Conservation (phyloP, 2,888 invertebrate species). For the Anarsia innoxiella region DNA sequence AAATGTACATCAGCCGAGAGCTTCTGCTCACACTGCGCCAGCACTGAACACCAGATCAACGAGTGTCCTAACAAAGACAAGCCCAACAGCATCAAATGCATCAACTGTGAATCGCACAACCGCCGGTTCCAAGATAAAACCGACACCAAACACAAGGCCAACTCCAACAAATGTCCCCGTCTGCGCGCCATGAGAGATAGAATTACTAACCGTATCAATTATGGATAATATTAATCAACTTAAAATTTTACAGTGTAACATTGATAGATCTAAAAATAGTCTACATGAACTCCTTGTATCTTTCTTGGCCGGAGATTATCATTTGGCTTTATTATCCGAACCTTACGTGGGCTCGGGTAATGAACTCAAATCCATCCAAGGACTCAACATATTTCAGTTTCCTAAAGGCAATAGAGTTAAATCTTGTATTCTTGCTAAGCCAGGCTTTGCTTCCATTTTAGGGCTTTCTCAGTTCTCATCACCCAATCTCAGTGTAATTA, state of each 20-base stretch:
- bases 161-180: too few species aligned
- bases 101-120: too few species aligned
- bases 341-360: conserved; percentile 11
- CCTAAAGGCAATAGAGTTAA: conserved; percentile 1
- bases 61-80: too few species aligned
- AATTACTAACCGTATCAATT: conserved; percentile 7
- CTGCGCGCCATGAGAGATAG: too few species aligned
- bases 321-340: conserved; percentile 7
- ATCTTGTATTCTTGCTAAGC: conserved; percentile 7
- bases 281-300: not conserved
- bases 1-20: too few species aligned
- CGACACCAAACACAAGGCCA: too few species aligned
- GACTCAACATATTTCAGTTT: conserved; percentile 12
- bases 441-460: not conserved
- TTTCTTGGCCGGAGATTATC: not conserved
- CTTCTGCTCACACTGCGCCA: too few species aligned
- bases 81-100: too few species aligned
- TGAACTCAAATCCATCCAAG: conserved; percentile 9
- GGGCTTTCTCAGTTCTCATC: conserved; percentile 12
- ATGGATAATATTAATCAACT: conserved; percentile 1
- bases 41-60: too few species aligned
- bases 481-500: conserved; percentile 10
- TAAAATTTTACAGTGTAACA: conserved; percentile 3
- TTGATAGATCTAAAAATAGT: conserved; percentile 2
- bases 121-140: too few species aligned